Evolutionary conservation across 2,888 invertebrate species (phyloP).

Genomic region (Amphipoea lucens): DNA sequence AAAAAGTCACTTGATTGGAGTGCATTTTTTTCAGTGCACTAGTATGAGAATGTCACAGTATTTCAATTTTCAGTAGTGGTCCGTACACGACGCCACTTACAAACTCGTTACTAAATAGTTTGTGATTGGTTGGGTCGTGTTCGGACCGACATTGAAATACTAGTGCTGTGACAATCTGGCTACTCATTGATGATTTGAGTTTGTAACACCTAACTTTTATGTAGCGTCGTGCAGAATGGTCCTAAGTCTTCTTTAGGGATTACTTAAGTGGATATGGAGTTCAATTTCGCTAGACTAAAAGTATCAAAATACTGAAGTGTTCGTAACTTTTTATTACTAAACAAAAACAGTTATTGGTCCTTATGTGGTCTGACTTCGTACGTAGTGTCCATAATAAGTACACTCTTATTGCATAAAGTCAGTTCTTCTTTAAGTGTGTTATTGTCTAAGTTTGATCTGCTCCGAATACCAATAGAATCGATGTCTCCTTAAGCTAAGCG

Average conservation of each 20-base stretch:
- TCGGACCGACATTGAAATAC: not conserved
- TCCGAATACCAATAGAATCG: not conserved
- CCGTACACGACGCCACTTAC: not conserved
- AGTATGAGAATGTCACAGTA: no score
- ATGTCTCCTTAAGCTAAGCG: not conserved
- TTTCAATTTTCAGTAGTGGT: not conserved
- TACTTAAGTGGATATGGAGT: no score
- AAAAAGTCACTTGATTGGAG: no score
- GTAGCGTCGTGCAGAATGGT: not conserved
- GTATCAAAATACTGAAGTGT: not conserved
- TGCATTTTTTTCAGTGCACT: no score
- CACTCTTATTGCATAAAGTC: not conserved
- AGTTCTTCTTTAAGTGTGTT: not conserved
- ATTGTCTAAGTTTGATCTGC: not conserved
- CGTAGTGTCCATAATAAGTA: not conserved
- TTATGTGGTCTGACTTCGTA: not conserved
- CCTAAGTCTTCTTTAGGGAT: not conserved
- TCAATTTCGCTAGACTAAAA: not conserved
- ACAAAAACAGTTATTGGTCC: not conserved
- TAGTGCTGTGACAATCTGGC: not conserved
- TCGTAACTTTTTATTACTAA: not conserved
- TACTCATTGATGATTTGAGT: not conserved
- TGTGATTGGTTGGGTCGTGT: no score
- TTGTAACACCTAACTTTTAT: not conserved
- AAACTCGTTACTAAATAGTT: no score